A percentile compares a stretch with the other conserved stretches of the same genome.
phyloP scores from a whole-genome alignment of 2,797 vertebrate species.

The Martes flavigula region DNA sequence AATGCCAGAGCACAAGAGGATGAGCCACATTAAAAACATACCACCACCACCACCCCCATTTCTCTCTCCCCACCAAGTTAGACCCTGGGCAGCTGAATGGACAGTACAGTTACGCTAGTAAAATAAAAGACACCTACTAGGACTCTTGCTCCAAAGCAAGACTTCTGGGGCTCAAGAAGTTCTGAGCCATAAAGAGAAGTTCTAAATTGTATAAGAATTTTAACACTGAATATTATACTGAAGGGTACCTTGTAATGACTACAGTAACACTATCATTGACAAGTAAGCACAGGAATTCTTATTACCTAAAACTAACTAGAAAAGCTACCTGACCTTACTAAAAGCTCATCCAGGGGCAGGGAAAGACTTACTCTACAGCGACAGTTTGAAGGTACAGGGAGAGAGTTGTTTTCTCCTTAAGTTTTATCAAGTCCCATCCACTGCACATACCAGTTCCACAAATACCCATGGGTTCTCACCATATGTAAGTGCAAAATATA shows the following conservation, averaged over 20 bases:
- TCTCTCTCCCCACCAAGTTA: neutral
- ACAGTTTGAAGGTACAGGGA: neutral
- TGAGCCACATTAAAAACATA: neutral
- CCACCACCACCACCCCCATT: neutral
- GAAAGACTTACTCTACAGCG: neutral
- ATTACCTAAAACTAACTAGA: neutral
- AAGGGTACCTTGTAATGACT: neutral
- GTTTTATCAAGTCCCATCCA: neutral
- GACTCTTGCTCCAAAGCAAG: neutral
- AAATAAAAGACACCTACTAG: neutral
- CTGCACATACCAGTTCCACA: neutral
- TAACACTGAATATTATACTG: neutral
- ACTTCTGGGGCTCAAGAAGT: neutral
- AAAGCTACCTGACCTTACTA: neutral
- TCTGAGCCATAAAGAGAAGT: neutral
- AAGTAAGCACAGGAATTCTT: neutral
- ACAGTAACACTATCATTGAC: neutral
- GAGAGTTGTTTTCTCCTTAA: neutral
- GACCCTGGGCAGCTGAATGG: neutral
- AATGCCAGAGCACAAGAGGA: neutral
- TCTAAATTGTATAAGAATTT: neutral
- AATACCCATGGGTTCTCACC: neutral
- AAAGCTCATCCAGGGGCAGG: neutral
- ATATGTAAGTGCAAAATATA: neutral
- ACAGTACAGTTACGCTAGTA: neutral